Conservation (phyloP, 1,140 invertebrate species). For the Aphaenogaster ashmeadi region DNA sequence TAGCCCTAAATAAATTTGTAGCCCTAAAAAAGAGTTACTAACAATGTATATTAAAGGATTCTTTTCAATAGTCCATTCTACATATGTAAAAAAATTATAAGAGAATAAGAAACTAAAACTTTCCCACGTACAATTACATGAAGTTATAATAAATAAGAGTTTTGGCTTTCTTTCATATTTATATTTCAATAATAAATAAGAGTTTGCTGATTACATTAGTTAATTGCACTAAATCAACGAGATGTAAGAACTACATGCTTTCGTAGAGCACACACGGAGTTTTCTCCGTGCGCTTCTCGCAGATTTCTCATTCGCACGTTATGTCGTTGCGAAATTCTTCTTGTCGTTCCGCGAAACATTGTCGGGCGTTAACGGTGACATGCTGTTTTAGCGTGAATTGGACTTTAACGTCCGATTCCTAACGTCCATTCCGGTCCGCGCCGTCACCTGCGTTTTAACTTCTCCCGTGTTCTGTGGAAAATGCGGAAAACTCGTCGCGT, state of each 20-base stretch:
- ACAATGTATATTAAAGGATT: neutral
- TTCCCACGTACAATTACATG: neutral
- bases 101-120: neutral
- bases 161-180: too few species aligned
- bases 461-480: constrained; percentile 24
- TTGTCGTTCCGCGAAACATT: constrained; percentile 23
- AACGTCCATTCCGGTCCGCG: neutral
- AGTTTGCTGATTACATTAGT: constrained; percentile 29
- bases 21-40: neutral
- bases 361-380: constrained; percentile 37
- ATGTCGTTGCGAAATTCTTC: constrained; percentile 46
- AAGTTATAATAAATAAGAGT: constrained; percentile 1
- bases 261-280: neutral
- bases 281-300: neutral
- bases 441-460: constrained; percentile 36
- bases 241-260: neutral
- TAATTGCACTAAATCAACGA: constrained; percentile 1
- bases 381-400: constrained; percentile 46
- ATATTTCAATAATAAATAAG: neutral
- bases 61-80: neutral
- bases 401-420: constrained; percentile 49
- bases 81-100: neutral
- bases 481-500: constrained; percentile 26
- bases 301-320: constrained; percentile 38
- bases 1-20: neutral